Conservation (phyloP, 2,888 invertebrate genomes). For the Pachydiplax longipennis region DNA sequence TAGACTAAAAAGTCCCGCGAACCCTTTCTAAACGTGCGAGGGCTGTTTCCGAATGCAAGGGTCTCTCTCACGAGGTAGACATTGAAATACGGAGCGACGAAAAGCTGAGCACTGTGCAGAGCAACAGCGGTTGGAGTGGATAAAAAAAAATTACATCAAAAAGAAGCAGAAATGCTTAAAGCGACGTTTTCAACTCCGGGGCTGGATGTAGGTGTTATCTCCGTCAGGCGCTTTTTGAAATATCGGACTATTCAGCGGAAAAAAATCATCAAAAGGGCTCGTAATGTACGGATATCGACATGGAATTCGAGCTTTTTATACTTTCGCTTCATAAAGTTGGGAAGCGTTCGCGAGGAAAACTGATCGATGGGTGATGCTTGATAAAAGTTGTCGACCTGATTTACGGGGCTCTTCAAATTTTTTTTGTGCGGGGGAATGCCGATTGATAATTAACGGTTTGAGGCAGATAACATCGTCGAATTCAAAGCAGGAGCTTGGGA, state of each 20-base stretch:
- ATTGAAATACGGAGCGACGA: background rate
- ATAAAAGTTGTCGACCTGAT: background rate
- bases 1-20: background rate
- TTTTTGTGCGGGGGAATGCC: no score
- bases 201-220: background rate
- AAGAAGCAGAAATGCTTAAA: background rate
- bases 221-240: no score
- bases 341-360: background rate
- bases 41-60: background rate
- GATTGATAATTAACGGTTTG: no score
- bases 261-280: no score
- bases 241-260: no score
- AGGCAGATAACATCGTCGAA: no score
- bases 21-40: background rate
- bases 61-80: background rate
- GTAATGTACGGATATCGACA: no score
- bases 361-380: background rate
- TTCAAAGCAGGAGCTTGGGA: no score
- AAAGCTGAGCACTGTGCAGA: background rate
- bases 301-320: background rate
- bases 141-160: background rate
- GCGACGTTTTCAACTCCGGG: background rate
- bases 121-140: background rate
- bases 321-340: background rate
- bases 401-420: no score